Base-by-base conservation (phyloP, 2,113 vertebrate genomes). In the Nycticebus coucang region DNA sequence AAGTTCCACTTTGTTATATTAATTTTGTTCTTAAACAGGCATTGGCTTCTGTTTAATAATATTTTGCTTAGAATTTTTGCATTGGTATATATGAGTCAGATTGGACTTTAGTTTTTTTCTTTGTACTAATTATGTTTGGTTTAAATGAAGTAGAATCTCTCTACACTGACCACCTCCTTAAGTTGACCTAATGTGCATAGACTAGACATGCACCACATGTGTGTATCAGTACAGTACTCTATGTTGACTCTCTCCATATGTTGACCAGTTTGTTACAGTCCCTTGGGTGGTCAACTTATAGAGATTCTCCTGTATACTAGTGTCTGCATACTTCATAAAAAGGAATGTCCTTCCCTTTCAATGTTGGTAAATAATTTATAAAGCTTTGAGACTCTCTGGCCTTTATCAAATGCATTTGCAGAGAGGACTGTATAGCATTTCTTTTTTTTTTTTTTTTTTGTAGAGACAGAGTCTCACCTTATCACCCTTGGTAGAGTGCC, bases 361-460 rank as follows among this genome's bases (percentile, higher is more conserved):
- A 7, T 14, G 13, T 53, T 71, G 74, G 15, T 45, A 30, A 50
- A 53, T 60, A 62, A 30, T 37, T 45, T 55, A 7, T 6, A 28
- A 1, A 57, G 15, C 0, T 0, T 15, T 1, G 8, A 22, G 22
- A 55, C 22, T 22, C 3, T 18, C 53, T 5, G 19, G 68, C n/a
- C 69, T 69, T 55, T 1, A 11, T 4, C 2, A 41, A 41, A 41
- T 41, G 41, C 41, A 41, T 41, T 41, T 41, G 41, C 41, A 41
- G 41, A 41, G 41, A 41, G 41, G 41, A 41, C 41, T n/a, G n/a
- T n/a, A n/a, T n/a, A n/a, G n/a, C n/a, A n/a, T n/a, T n/a, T n/a
- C n/a, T n/a, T n/a, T n/a, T n/a, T n/a, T n/a, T n/a, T n/a, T n/a
- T n/a, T n/a, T n/a, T n/a, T n/a, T n/a, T n/a, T n/a, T n/a, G n/a